Base-by-base conservation (phyloP, 2,113 vertebrate genomes). In the Parotia lawesii region DNA sequence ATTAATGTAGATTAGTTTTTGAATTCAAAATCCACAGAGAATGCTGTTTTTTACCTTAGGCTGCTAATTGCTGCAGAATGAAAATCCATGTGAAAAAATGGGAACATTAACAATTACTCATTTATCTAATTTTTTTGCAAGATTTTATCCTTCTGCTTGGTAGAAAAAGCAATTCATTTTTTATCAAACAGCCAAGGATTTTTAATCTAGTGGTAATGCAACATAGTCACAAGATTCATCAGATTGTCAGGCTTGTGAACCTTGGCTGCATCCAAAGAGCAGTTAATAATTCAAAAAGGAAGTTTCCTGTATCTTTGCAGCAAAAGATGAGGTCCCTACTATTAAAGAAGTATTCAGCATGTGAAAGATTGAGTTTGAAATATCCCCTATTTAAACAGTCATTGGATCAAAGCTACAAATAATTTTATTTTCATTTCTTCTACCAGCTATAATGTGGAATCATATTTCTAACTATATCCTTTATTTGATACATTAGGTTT, bases 261-360 rank as follows among this genome's bases (percentile, higher is more conserved):
- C 65, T 38, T 38, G 54, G 75, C 87, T 96, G 87, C 53, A 74
- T 96, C 94, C 94, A 87, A 78, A 92, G 29, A 64, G 27, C 54
- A n/a, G 58, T 98, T 89, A 97, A 97, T 97, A 96, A 97, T 97
- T 96, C 79, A 96, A 48, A 73, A 73, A 75, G 50, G 45, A 95
- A 89, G 61, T 74, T 95, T 95, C 27, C 69, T 83, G 40, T 90
- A 66, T 75, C 67, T 65, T 89, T 94, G 73, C 61, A 86, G 64
- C 57, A 71, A 87, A 75, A 89, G 44, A 56, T 48, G 45, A 54
- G 17, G 53, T 38, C 60, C 29, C 47, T 53, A 22, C 10, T 73
- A 28, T 58, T 92, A 80, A 85, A 75, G 15, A 77, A 79, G 10
- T 50, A 82, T 73, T 74, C 21, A 24, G 4, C 74, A 29, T 53